A percentile compares a stretch with the other conserved stretches of the same genome.
Evolutionary conservation across 2,888 invertebrate genomes (phyloP).

Genomic region (Thumatha senex): DNA sequence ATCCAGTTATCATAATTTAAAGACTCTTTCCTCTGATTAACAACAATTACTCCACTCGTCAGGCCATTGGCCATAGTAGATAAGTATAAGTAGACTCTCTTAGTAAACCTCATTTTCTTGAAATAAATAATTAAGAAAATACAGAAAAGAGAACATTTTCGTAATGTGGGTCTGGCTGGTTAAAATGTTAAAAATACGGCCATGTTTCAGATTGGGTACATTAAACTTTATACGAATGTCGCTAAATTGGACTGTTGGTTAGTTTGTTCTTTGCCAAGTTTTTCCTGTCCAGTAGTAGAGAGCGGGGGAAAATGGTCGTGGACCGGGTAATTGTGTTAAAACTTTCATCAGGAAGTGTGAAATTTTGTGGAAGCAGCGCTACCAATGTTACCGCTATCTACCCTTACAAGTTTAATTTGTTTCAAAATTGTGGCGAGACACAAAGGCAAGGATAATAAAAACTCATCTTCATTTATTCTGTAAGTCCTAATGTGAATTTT

Average conservation of each 20-base stretch:
- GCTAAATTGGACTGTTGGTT: slow-evolving; percentile 79
- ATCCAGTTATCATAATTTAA: too few species aligned
- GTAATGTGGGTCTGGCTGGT: slow-evolving; percentile 56
- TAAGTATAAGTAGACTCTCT: too few species aligned
- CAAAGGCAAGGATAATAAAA: slow-evolving; percentile 33
- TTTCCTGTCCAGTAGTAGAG: slow-evolving; percentile 73
- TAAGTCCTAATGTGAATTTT: too few species aligned
- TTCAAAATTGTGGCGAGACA: slow-evolving; percentile 55
- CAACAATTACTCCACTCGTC: too few species aligned
- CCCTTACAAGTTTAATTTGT: slow-evolving; percentile 72
- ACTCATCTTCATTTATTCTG: slow-evolving; percentile 41
- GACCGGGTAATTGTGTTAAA: slow-evolving; percentile 81
- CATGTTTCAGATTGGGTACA: slow-evolving; percentile 77
- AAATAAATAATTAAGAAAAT: too few species aligned
- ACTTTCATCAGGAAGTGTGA: slow-evolving; percentile 80
- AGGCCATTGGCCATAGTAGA: too few species aligned
- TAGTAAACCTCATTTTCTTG: too few species aligned
- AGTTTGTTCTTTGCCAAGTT: slow-evolving; percentile 81
- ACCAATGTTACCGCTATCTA: slow-evolving; percentile 54
- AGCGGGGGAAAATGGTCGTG: slow-evolving; percentile 69
- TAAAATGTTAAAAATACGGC: slow-evolving; percentile 65
- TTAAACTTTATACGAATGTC: slow-evolving; percentile 79
- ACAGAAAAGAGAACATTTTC: slow-evolving; percentile 15
- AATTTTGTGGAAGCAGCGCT: slow-evolving; percentile 68
- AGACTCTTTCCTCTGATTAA: too few species aligned